Evolutionary conservation across 2,113 vertebrate genomes (phyloP), one percentile per base, ranked within the genome.

Genomic region (Nesoenas mayeri): DNA sequence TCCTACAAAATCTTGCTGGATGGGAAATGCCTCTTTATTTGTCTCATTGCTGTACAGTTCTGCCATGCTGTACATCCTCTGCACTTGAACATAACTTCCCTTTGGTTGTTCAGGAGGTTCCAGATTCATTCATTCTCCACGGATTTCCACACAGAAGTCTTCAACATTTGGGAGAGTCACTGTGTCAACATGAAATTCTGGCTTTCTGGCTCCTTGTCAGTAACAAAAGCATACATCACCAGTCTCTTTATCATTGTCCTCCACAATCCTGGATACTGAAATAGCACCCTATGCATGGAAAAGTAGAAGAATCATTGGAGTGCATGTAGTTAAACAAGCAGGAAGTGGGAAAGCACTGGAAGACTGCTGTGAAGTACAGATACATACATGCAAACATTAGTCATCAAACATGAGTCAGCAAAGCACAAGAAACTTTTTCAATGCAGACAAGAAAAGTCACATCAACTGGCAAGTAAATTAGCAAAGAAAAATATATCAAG

Each of bases 221-320:
- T 82, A 85, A 40, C 32, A 69, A 67, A 7, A 3, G 5, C 12
- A 6, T 38, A 38, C 16, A 29, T 75, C 2, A 0, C 11, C 62
- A 40, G 25, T 38, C 6, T 44, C 21, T 87, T 66, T 20, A 10
- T 51, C 3, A 0, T 32, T 69, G 38, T 83, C 24, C 29, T 88
- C 12, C 21, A n/a, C 15, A 77, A 24, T 67, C 34, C 50, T 32
- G 21, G 38, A 22, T 85, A 19, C 15, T 50, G 47, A 53, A 82
- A 60, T 11, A 69, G 12, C 16, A 77, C 24, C 1, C 0, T 17
- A 65, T 16, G 17, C 3, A 3, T 6, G 18, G 40, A 65, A 34
- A 40, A 73, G 42, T 3, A 51, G 42, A 70, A 66, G 22, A 80
- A 57, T 70, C 15, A 32, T 9, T 21, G 14, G 14, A 19, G 50